Percentiles rank a stretch among this genome's conserved stretches.
Evolutionary conservation across 2,888 invertebrate genomes (phyloP).

Genomic region (Pristionchus entomophagus): DNA sequence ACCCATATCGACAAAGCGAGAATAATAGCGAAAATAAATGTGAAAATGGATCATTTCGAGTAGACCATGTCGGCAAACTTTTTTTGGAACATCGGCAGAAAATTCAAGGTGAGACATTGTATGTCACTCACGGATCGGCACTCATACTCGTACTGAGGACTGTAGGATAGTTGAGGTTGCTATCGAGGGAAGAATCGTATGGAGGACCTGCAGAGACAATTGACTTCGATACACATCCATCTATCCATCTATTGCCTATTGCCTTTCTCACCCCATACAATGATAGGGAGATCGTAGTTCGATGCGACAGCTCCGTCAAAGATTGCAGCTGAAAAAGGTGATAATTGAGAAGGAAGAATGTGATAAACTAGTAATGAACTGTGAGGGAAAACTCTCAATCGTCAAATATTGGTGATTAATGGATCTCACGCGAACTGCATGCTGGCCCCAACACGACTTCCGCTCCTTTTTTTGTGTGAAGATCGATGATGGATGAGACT

Average conservation of each 20-base stretch:
- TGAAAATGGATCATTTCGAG: too few species aligned
- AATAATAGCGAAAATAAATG: too few species aligned
- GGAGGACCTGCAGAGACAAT: too few species aligned
- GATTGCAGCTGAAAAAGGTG: slow-evolving; percentile 39
- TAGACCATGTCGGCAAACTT: too few species aligned
- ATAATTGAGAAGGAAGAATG: neutral
- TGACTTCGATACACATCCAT: too few species aligned
- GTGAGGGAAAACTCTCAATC: neutral
- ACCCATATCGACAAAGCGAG: too few species aligned
- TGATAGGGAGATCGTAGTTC: slow-evolving; percentile 55
- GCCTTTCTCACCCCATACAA: too few species aligned
- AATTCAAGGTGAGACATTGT: too few species aligned
- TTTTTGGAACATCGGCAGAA: too few species aligned
- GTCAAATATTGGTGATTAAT: neutral
- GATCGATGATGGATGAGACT: slow-evolving; percentile 55
- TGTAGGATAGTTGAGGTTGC: slow-evolving; percentile 57
- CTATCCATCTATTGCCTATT: too few species aligned
- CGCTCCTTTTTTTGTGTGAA: slow-evolving; percentile 50
- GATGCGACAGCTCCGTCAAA: slow-evolving; percentile 53
- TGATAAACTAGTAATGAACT: too few species aligned
- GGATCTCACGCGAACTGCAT: slow-evolving; percentile 49
- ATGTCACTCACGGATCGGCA: slow-evolving; percentile 54
- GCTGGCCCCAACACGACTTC: slow-evolving; percentile 62
- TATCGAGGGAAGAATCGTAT: slow-evolving; percentile 54
- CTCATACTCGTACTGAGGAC: slow-evolving; percentile 57